Base-by-base conservation (phyloP, 2,113 vertebrate genomes). In the Callospermophilus lateralis region DNA sequence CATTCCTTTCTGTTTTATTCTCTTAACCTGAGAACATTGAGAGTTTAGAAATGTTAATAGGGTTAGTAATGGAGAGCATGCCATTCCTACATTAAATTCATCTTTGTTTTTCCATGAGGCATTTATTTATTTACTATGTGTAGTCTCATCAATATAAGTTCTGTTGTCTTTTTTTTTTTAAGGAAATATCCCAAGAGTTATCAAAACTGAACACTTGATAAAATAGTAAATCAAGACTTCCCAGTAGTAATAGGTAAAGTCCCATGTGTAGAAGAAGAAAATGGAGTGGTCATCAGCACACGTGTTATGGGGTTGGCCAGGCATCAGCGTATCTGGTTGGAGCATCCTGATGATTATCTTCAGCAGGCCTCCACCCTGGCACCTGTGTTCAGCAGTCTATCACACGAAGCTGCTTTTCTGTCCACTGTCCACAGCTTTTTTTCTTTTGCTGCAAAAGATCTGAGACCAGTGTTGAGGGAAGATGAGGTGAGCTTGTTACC, bases 191-290 rank as follows among this genome's bases (percentile, higher is more conserved):
- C 80, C 30, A 13, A 42, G 45, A 6, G 53, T 1, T 0, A 0
- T 42, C 84, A 93, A 61, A 70, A 96, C 83, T 89, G 58, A 48
- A 53, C 12, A 32, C 0, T n/a, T 80, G 86, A 45, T 65, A 94
- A 96, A 97, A 97, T 68, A 37, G 80, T 74, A 93, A 96, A 88
- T 84, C n/a, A 24, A 1, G 96, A 58, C 51, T 96, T 70, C 63
- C 12, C 88, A 34, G 8, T 83, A 19, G 37, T 79, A 93, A 78
- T 76, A 67, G 19, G 34, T 85, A 55, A 79, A 70, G 20, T 73
- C 95, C 61, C 67, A 81, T 93, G 28, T 80, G 95, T 83, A 97
- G 74, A 45, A 89, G 80, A 85, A 55, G 51, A 70, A 37, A 89
- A 92, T 73, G 24, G 10, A 42, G 17, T 28, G 67, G 11, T 90